Base-by-base conservation (phyloP, 1,140 invertebrate species). In the Nautilus pompilius region DNA sequence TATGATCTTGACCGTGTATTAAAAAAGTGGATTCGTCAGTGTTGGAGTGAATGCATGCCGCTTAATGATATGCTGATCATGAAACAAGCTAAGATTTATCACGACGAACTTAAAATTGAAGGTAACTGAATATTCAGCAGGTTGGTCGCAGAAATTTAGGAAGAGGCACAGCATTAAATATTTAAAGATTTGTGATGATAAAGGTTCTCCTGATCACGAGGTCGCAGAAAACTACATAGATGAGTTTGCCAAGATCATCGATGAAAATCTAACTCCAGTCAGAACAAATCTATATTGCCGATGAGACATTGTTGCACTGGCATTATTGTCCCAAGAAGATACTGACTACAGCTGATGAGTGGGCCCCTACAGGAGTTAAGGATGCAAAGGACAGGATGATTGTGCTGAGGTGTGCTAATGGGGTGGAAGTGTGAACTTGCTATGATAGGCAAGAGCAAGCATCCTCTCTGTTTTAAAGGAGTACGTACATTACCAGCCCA, bases 361-460 rank as follows among this genome's bases (percentile, higher is more conserved):
- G n/a, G n/a, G n/a, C n/a, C n/a, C n/a, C n/a, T n/a, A n/a, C n/a
- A 8, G 63, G 81, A 51, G 80, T 79, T 13, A 84, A 85, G 65
- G 57, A 70, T 17, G 77, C 68, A 22, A 84, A 85, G 74, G 76
- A 83, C 58, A 67, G 81, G 49, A 61, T 85, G 22, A 84, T 82
- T 30, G 65, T 84, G 56, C 63, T 85, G 53, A 56, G 84, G 29
- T 72, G 65, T 45, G 59, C 71, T 41, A 84, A 84, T 67, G 24
- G 81, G 81, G 15, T 76, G 83, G 62, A 84, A 84, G 73, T 55
- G 81, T 13, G 75, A 74, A 61, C 76, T 78, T 46, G 60, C 84
- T 5, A 67, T 85, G 10, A 84, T 84, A 58, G 84, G 82, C 61
- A 83, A 84, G 70, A 79, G 68, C 29, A 67, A 68, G 69, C 81